Base-by-base conservation (phyloP, 2,797 vertebrate genomes). In the Crenichthys baileyi region DNA sequence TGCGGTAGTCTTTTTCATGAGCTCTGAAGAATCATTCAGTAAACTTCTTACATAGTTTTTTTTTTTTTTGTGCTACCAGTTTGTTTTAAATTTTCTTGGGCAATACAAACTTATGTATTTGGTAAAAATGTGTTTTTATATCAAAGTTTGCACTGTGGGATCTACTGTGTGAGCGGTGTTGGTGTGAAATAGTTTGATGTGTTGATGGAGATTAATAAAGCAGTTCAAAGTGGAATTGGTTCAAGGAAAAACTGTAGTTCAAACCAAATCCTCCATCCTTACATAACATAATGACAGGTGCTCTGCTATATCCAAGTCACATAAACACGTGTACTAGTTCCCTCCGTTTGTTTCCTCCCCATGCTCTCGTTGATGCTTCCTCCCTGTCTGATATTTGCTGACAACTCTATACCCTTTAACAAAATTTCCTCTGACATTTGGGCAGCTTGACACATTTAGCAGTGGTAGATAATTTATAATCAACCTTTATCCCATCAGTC, bases 381-480 rank as follows among this genome's bases (percentile, higher is more conserved):
- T 89, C 74, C 84, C 78, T 26, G 79, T 86, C 87, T 94, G 94
- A 92, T 93, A 94, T 95, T 95, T 94, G 87, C 90, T 87, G 85
- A 86, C 82, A 75, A 91, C 89, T 96, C 92, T 87, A 88, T 93
- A 91, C 92, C 84, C 85, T 84, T 81, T 91, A 91, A 93, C 92
- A 86, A 89, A 92, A 90, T 91, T 89, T 91, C 87, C 84, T 88
- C 84, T 95, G 94, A 94, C 93, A 94, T 94, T 95, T 94, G 87
- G 79, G 85, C 78, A 86, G 82, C 67, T 89, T 75, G 85, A 89
- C 87, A 92, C 79, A 84, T 94, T 92, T 85, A 90, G 79, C 76
- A n/a, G 81, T 44, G 67, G 80, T 44, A 83, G 71, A 77, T 83
- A 91, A 94, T 88, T 91, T 81, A 88, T 84, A 87, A 94, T 90